Base-by-base conservation (phyloP, 2,113 vertebrate genomes). In the Lagopus leucura region DNA sequence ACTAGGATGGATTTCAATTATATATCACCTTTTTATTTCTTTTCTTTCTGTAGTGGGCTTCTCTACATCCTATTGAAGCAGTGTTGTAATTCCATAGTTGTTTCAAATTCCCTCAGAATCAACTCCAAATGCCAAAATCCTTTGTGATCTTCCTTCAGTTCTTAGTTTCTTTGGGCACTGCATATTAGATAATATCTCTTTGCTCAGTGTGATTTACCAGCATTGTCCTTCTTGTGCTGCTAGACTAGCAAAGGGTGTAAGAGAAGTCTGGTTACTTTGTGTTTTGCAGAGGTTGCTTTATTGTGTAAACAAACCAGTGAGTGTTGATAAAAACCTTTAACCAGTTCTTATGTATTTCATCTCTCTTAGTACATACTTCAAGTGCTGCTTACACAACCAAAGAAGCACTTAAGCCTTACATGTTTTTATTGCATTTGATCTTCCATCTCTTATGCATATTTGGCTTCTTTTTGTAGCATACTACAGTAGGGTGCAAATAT, bases 1-100 rank as follows among this genome's bases (percentile, higher is more conserved):
- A 91, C 50, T 74, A 54, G 71, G 76, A 86, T 85, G 25, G 54
- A 86, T 95, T 96, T 95, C 30, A 90, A 14, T 93, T 87, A 82
- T 54, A 69, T 13, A 9, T 18, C 12, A 57, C 38, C 52, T 92
- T 66, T 81, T 36, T 73, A 30, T 36, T 73, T 94, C 36, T 82
- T 60, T 70, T 82, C 42, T 69, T 89, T 85, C 66, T 91, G 8
- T 67, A 83, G 27, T 50, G 67, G 50, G 34, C 70, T 86, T 60
- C 54, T 66, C 58, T 40, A 21, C 71, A 40, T 8, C 47, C 64
- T 69, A 57, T 10, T 66, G 9, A 84, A 47, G 9, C 50, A 50
- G 66, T 90, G 91, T 88, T 86, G 75, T 95, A 90, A 64, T 82
- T 90, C 65, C 10, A 4, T 77, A 63, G 60, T 36, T 82, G 58